These are phyloP conservation scores for Abrostola triplasia DNA, from an alignment of 2,888 invertebrate genomes.

Conservation along the genomic window DNA sequence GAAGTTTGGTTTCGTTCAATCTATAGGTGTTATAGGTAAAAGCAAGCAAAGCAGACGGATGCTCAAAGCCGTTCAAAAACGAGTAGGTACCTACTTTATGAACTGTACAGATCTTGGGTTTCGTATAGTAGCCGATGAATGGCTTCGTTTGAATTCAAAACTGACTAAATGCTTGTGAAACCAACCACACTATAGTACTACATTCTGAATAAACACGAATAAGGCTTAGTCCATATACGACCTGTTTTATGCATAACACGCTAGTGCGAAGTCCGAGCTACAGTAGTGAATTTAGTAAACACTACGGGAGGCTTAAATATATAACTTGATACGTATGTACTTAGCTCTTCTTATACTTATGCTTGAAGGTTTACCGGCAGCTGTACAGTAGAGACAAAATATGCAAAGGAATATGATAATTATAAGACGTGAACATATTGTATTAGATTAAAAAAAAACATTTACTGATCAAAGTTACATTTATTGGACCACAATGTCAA, in stretches of 20 bases:
- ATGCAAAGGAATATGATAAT: background rate
- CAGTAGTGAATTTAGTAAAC: background rate
- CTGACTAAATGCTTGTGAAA: background rate
- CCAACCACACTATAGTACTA: background rate
- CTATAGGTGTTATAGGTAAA: too few relatives aligned
- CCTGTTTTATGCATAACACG: constrained; percentile 4
- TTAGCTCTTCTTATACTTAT: background rate
- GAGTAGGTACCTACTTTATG: too few relatives aligned
- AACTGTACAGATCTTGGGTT: too few relatives aligned
- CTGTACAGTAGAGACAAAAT: background rate
- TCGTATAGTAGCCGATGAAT: background rate
- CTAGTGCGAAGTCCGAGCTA: constrained; percentile 2
- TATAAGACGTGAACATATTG: too few relatives aligned
- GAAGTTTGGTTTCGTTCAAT: too few relatives aligned
- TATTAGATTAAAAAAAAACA: too few relatives aligned
- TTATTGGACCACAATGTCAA: too few relatives aligned
- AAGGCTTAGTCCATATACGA: constrained; percentile 2
- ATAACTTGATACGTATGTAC: background rate
- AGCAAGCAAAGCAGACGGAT: too few relatives aligned
- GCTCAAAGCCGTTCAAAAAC: too few relatives aligned
- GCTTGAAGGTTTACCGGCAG: too few relatives aligned
- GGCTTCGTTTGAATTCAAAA: background rate
- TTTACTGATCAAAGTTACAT: too few relatives aligned
- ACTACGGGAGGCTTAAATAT: background rate
- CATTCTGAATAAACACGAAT: constrained; percentile 5